Conservation (phyloP, 2,113 vertebrate species). For the Stigmatopora argus region DNA sequence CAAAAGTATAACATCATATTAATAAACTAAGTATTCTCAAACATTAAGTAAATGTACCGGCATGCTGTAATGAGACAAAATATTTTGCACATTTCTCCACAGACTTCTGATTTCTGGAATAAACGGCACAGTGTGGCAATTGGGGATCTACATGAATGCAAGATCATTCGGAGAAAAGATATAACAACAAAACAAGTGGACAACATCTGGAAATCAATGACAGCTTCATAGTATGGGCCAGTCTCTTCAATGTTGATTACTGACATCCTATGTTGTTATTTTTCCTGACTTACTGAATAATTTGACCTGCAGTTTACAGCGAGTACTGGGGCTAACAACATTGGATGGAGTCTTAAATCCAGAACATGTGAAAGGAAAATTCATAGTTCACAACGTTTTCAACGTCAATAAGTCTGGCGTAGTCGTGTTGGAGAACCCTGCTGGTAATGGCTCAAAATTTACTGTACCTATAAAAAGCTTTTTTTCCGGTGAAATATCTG, state of each 20-base stretch:
- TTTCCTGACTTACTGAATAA: background rate
- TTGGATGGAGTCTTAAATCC: constrained; percentile 55
- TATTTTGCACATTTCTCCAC: background rate
- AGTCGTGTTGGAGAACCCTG: constrained; percentile 60
- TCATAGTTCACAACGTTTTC: constrained; percentile 62
- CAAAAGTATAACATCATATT: too few species aligned
- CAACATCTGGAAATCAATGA: constrained; percentile 62
- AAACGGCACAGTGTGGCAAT: constrained; percentile 63
- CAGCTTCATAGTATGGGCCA: constrained; percentile 48
- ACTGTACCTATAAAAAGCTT: background rate
- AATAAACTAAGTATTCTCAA: too few species aligned
- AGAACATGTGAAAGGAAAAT: constrained; percentile 46
- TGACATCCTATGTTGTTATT: background rate
- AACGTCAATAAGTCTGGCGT: constrained; percentile 58
- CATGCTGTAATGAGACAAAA: background rate
- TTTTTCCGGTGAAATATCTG: background rate
- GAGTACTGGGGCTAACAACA: constrained; percentile 47
- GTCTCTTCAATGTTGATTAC: background rate
- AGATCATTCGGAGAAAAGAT: constrained; percentile 59
- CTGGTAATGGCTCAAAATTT: constrained; percentile 32
- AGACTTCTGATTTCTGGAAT: constrained; percentile 62
- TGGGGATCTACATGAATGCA: constrained; percentile 63
- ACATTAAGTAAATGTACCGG: background rate
- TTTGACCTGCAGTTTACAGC: constrained; percentile 47
- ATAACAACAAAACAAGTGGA: constrained; percentile 57